Percentiles rank a stretch among this genome's conserved stretches.
phyloP scores from a whole-genome alignment of 2,113 vertebrate genomes.

The Micromys minutus region DNA sequence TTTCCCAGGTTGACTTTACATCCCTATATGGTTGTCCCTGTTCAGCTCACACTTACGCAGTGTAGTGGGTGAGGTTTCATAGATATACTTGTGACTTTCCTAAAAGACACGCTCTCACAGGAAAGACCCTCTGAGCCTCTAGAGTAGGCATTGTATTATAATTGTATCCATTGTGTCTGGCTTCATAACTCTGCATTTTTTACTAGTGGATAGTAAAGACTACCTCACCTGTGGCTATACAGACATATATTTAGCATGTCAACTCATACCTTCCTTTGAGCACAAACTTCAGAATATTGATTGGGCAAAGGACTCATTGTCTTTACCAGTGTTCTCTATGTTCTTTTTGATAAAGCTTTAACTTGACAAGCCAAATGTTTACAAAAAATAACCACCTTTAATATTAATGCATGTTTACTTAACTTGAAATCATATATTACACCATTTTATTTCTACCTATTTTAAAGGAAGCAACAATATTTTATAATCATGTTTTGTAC shows the following conservation, averaged over 20 bases:
- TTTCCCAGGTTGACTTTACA: not conserved
- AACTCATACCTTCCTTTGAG: not conserved
- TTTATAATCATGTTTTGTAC: not conserved
- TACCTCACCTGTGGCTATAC: not conserved
- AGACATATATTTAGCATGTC: not conserved
- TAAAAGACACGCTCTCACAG: not conserved
- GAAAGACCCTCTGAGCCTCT: not conserved
- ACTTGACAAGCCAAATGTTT: not conserved
- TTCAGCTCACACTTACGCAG: not conserved
- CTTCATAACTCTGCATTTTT: not conserved
- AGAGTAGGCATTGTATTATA: not conserved
- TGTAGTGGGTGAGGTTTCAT: not conserved
- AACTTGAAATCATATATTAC: not conserved
- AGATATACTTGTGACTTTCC: not conserved
- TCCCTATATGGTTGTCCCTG: too few relatives aligned
- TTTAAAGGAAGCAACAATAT: not conserved
- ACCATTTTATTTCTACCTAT: not conserved
- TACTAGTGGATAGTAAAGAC: not conserved
- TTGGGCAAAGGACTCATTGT: not conserved
- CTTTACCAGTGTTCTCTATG: not conserved
- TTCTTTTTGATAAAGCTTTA: not conserved
- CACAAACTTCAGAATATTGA: not conserved
- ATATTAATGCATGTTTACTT: not conserved
- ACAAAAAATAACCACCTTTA: not conserved
- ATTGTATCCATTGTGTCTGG: not conserved